Conservation (phyloP, 2,888 invertebrate genomes). For the Choristoneura rosaceana region DNA sequence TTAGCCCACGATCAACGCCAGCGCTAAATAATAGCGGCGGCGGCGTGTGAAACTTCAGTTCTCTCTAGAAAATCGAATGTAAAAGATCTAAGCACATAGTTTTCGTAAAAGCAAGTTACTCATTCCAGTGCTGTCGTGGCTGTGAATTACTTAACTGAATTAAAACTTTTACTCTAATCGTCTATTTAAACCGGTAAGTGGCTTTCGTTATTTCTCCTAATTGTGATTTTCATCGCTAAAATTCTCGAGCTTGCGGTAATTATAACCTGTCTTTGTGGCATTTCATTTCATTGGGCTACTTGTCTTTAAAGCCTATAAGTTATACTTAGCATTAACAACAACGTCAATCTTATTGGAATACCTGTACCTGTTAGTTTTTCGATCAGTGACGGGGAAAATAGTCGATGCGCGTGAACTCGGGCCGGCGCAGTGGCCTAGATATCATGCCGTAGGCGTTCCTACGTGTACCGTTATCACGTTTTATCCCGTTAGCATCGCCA, state of each 20-base stretch:
- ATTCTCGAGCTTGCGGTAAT: constrained; percentile 33
- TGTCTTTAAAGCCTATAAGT: neutral
- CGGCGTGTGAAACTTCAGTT: constrained; percentile 78
- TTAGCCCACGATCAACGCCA: constrained; percentile 86
- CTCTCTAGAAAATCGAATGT: constrained; percentile 74
- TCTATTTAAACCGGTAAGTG: constrained; percentile 60
- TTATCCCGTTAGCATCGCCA: constrained; percentile 55
- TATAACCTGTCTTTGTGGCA: constrained; percentile 38
- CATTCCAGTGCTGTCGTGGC: constrained; percentile 68
- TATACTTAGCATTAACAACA: constrained; percentile 14
- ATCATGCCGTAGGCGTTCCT: constrained; percentile 44
- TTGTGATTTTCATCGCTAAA: constrained; percentile 20
- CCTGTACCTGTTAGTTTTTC: constrained; percentile 11
- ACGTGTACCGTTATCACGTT: constrained; percentile 60
- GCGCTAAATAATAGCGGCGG: constrained; percentile 83
- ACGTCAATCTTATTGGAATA: constrained; percentile 23
- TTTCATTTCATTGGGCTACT: neutral
- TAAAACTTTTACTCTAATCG: constrained; percentile 49
- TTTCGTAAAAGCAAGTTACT: constrained; percentile 59
- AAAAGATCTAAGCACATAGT: constrained; percentile 58
- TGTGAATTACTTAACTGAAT: constrained; percentile 58
- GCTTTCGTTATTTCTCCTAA: constrained; percentile 33
- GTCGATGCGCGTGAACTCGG: constrained; percentile 61
- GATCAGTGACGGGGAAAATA: constrained; percentile 56
- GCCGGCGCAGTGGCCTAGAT: constrained; percentile 70